A percentile compares a stretch with the other conserved stretches of the same genome.
phyloP scores from a whole-genome alignment of 2,797 vertebrate genomes.

The Caiman crocodilus region DNA sequence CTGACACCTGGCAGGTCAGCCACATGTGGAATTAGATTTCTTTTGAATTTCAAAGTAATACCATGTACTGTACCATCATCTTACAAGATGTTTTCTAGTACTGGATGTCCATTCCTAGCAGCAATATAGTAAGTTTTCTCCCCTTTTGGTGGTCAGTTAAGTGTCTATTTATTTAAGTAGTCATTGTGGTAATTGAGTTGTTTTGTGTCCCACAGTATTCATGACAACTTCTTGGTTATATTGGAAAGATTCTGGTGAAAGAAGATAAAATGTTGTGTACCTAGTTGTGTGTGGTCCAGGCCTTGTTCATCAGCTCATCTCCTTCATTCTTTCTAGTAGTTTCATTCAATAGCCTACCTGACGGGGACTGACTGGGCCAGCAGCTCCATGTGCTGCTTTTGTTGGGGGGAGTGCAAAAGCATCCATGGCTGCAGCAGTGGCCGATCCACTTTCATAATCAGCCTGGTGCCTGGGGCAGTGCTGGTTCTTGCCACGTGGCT shows the following conservation, averaged over 20 bases:
- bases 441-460: no score
- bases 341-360: not conserved
- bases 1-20: not conserved
- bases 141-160: not conserved
- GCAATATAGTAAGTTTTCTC: no score
- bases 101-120: not conserved
- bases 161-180: no score
- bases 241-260: not conserved
- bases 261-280: not conserved
- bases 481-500: no score
- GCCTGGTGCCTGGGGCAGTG: no score
- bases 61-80: not conserved
- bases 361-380: no score
- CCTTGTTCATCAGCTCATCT: not conserved
- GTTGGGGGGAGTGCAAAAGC: no score
- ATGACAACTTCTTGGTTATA: no score
- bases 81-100: rapidly evolving
- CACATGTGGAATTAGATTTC: not conserved
- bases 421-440: no score
- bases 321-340: not conserved
- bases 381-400: no score
- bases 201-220: no score
- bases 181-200: no score
- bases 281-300: rapidly evolving
- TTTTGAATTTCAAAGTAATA: not conserved